Conservation (phyloP, 2,797 vertebrate genomes). For the Gambelia wislizenii region DNA sequence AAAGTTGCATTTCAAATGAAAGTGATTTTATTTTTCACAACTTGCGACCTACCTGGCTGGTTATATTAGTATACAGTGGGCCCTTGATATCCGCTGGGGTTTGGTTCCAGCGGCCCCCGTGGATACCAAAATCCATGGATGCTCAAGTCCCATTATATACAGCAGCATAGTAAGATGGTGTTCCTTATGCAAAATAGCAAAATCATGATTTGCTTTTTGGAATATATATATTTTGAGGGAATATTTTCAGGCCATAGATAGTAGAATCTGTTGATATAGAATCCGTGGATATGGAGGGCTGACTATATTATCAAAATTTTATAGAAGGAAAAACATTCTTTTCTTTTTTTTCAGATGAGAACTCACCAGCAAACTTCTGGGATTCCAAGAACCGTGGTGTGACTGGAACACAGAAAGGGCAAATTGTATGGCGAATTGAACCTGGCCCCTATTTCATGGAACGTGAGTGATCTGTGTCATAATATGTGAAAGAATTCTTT, state of each 20-base stretch:
- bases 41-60: neutral
- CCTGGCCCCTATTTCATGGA: slow-evolving; percentile 97
- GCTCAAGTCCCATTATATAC: too few relatives aligned
- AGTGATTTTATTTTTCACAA: neutral
- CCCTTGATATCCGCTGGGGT: too few relatives aligned
- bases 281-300: too few relatives aligned
- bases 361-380: slow-evolving; percentile 97
- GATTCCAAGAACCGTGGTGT: slow-evolving; percentile 98
- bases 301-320: slow-evolving; percentile 41
- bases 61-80: neutral
- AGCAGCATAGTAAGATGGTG: too few relatives aligned
- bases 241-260: too few relatives aligned
- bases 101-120: too few relatives aligned
- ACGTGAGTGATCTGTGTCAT: slow-evolving; percentile 83
- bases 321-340: slow-evolving; percentile 11
- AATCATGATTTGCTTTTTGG: too few relatives aligned
- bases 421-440: slow-evolving; percentile 97
- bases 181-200: too few relatives aligned
- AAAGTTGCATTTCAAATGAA: neutral
- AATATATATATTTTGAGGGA: too few relatives aligned
- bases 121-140: too few relatives aligned
- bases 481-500: neutral
- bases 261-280: too few relatives aligned
- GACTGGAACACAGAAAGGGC: slow-evolving; percentile 96
- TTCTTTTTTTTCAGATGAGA: slow-evolving; percentile 88